A percentile compares a stretch with the other conserved stretches of the same genome.
These are phyloP conservation scores for Atta cephalotes DNA, from an alignment of 1,140 invertebrate species.

Conservation along the genomic window DNA sequence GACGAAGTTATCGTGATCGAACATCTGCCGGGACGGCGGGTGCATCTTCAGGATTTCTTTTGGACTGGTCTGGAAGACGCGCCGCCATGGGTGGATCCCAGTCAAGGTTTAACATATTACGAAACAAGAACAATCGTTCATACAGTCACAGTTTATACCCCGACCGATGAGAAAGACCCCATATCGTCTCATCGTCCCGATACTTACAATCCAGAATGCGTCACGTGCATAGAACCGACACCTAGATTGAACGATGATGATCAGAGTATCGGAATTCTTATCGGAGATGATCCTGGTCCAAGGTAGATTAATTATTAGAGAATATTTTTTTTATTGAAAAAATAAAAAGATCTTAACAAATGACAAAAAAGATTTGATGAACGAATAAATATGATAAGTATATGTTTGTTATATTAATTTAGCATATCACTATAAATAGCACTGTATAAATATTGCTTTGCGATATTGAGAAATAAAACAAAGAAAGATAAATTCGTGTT, in stretches of 20 bases:
- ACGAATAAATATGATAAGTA: background rate
- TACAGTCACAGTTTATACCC: constrained; percentile 82
- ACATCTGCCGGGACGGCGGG: constrained; percentile 87
- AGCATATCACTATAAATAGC: background rate
- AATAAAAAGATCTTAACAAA: background rate
- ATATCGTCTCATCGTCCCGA: constrained; percentile 33
- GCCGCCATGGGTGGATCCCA: constrained; percentile 84
- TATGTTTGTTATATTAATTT: background rate
- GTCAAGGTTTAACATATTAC: constrained; percentile 82
- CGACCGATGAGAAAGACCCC: constrained; percentile 62
- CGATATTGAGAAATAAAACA: background rate
- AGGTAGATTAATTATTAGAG: constrained; percentile 71
- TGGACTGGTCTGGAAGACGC: constrained; percentile 95
- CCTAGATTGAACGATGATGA: constrained; percentile 80
- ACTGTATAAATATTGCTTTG: background rate
- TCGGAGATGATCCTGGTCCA: constrained; percentile 84
- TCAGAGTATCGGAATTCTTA: constrained; percentile 82
- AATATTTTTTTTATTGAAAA: background rate
- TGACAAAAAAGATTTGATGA: background rate
- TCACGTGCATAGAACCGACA: constrained; percentile 82
- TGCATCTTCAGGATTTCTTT: constrained; percentile 93
- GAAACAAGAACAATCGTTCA: constrained; percentile 82
- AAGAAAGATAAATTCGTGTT: constrained; percentile 32
- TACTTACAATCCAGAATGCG: constrained; percentile 75
- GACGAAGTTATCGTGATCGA: constrained; percentile 85